Conservation (phyloP, 2,113 vertebrate species). For the Antigone vipio region DNA sequence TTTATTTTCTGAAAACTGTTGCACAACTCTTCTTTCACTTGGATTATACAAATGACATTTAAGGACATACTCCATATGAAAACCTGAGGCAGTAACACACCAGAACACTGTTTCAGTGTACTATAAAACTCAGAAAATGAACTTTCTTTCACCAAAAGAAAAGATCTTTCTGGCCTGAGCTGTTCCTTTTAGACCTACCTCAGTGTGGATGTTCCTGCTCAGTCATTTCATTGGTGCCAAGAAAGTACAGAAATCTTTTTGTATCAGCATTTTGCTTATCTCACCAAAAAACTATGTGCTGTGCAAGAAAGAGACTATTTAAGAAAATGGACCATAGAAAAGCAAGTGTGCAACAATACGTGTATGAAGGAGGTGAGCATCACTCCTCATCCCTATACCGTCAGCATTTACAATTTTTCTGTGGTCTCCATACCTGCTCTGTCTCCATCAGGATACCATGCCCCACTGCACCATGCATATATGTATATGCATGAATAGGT, state of each 20-base stretch:
- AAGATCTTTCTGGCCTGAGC: background rate
- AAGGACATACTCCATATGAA: background rate
- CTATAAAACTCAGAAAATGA: background rate
- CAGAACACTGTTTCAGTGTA: background rate
- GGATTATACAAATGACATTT: background rate
- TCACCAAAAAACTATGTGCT: background rate
- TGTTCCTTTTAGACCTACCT: background rate
- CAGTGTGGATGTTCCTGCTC: background rate
- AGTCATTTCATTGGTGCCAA: background rate
- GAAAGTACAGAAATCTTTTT: background rate
- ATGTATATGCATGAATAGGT: background rate
- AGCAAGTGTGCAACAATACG: background rate
- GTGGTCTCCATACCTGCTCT: background rate
- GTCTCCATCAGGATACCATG: background rate
- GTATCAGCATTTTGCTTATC: background rate
- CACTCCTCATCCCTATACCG: background rate
- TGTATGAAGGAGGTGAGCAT: background rate
- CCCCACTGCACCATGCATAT: fast-evolving
- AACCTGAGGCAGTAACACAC: background rate
- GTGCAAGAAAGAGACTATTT: background rate
- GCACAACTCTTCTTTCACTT: background rate
- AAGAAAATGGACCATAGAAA: background rate
- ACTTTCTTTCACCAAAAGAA: background rate
- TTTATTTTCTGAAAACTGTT: background rate
- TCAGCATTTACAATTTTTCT: background rate